Evolutionary conservation across 1,140 invertebrate species (phyloP).

Genomic region (Antheraea mylitta): DNA sequence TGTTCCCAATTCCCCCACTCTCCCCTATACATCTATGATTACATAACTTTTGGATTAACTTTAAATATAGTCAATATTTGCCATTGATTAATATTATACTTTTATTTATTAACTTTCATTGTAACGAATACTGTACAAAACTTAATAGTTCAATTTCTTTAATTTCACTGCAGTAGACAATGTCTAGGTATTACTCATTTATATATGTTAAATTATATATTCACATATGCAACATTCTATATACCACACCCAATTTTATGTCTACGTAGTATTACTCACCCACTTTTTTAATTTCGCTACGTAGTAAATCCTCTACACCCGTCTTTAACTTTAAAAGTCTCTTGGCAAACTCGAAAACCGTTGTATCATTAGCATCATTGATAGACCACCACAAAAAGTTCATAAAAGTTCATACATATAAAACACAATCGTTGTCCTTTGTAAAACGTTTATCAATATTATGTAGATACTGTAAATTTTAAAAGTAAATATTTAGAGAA

Average conservation of each 20-base stretch:
- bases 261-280: conserved; percentile 39
- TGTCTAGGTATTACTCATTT: too few relatives aligned
- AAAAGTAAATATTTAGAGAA: conserved; percentile 24
- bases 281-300: conserved; percentile 41
- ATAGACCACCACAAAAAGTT: conserved; percentile 18
- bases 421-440: conserved; percentile 8
- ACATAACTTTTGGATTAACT: too few relatives aligned
- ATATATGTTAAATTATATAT: too few relatives aligned
- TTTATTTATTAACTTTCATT: too few relatives aligned
- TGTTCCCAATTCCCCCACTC: too few relatives aligned
- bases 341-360: conserved; percentile 6
- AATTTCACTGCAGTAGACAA: too few relatives aligned
- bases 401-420: conserved; percentile 16
- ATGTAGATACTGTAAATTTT: conserved; percentile 22
- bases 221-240: not conserved
- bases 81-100: too few relatives aligned
- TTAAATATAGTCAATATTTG: too few relatives aligned
- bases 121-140: too few relatives aligned
- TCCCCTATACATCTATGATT: too few relatives aligned
- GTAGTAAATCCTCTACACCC: conserved; percentile 23
- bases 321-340: conserved; percentile 17
- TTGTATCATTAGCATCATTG: conserved; percentile 13
- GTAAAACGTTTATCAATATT: conserved; percentile 14
- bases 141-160: too few relatives aligned
- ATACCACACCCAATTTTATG: not conserved